Conservation (phyloP, 2,888 invertebrate genomes). For the Aelia acuminata region DNA sequence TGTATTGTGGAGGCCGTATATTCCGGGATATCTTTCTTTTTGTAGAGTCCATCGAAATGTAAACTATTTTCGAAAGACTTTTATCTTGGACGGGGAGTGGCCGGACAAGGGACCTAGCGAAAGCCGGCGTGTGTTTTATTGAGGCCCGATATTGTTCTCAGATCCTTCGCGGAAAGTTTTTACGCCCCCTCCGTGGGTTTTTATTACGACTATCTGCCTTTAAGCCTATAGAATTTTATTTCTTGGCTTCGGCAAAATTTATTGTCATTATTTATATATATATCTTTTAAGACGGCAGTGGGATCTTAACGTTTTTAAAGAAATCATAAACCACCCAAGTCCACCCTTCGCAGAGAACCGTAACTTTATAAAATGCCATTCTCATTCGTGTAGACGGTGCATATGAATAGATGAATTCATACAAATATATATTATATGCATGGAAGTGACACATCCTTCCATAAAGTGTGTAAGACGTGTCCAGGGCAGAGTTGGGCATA, state of each 20-base stretch:
- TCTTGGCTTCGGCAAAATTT: neutral
- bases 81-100: neutral
- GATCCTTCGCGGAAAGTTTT: neutral
- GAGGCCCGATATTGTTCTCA: neutral
- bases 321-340: neutral
- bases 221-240: neutral
- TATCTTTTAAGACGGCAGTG: neutral
- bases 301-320: neutral
- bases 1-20: neutral
- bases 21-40: neutral
- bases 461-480: neutral
- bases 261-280: neutral
- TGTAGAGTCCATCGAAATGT: neutral
- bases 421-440: neutral
- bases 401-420: neutral
- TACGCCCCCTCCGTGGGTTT: neutral
- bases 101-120: neutral
- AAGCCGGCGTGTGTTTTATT: neutral
- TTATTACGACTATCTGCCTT: neutral
- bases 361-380: neutral
- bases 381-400: neutral
- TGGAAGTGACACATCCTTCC: neutral
- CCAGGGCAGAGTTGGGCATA: too few relatives aligned
- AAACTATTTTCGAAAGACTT: neutral
- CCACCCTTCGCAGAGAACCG: neutral